Evolutionary conservation across 1,140 invertebrate genomes (phyloP), one percentile per base, ranked within the genome.

Genomic region (Pararge aegeria): DNA sequence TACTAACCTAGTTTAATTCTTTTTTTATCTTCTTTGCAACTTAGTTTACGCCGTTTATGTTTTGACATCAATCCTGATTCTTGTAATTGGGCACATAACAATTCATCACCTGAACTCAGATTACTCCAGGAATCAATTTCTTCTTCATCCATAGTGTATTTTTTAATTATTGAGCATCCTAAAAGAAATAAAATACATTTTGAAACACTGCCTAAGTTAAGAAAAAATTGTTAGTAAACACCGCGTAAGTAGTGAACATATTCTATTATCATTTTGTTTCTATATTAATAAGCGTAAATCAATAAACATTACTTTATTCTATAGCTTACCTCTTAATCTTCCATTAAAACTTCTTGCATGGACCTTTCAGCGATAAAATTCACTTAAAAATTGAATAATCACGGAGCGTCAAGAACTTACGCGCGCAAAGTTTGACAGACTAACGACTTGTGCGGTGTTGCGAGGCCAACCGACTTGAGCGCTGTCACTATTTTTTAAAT

Each of bases 101-200:
- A 24, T 24, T 24, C 24, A 4, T 24, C 24, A 24, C 7, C 24
- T 24, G 24, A 24, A 24, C 44, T 48, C 44, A 15, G 18, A 48
- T 48, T 19, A 21, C 44, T 48, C 20, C 18, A 48, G 19, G 5
- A 44, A 44, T 44, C 40, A 44, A 44, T 44, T 44, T 56, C 27
- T 56, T 56, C 42, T 48, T n/a, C 44, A 56, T 56, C 40, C 21
- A 56, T 55, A 55, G 52, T 21, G 37, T 55, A 55, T 4, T 55
- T 48, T 55, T 6, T n/a, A 57, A 34, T 72, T 44, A 70, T 77
- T 37, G 83, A 72, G 44, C 69, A 69, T 51, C 29, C 51, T 0
- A 16, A 34, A 18, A 52, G 2, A 34, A 37, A 52, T n/a, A n/a
- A n/a, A n/a, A n/a, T n/a, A n/a, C n/a, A n/a, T n/a, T n/a, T n/a